phyloP scores from a whole-genome alignment of 2,888 invertebrate genomes.

The Drosophila subsilvestris region DNA sequence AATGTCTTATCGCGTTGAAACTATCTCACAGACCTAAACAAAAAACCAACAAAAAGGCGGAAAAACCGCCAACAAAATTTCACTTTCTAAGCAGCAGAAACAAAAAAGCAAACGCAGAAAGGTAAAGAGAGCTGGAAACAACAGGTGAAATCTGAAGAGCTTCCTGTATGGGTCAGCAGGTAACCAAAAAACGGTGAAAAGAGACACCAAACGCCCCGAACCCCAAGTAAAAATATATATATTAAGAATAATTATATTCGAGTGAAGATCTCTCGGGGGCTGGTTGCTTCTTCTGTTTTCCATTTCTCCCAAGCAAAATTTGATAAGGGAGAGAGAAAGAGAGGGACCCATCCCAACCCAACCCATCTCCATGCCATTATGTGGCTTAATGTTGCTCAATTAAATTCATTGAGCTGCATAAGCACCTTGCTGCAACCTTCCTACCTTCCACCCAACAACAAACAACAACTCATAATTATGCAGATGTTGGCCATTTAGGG shows the following conservation, averaged over 20 bases:
- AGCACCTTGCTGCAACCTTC: conserved; percentile 52
- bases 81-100: conserved; percentile 66
- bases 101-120: conserved; percentile 9
- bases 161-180: conserved; percentile 60
- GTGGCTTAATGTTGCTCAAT: conserved; percentile 72
- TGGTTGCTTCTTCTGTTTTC: conserved; percentile 23
- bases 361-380: conserved; percentile 10
- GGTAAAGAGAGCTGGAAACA: conserved; percentile 26
- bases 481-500: conserved; percentile 49
- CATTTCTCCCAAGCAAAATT: conserved; percentile 49
- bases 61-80: conserved; percentile 46
- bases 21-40: conserved; percentile 25
- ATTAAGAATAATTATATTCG: conserved; percentile 75
- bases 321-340: conserved; percentile 59
- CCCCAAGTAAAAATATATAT: conserved; percentile 47
- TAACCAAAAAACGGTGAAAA: conserved; percentile 2
- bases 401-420: conserved; percentile 72
- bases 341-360: background rate
- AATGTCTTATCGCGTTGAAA: conserved; percentile 59
- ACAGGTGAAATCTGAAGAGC: conserved; percentile 73
- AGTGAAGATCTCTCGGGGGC: conserved; percentile 24
- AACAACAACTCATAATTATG: conserved; percentile 65
- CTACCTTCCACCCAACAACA: conserved; percentile 1
- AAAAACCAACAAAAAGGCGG: conserved; percentile 13
- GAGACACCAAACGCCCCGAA: background rate